These are phyloP conservation scores for Epinephelus malabaricus DNA, from an alignment of 2,797 vertebrate species.

Conservation along the genomic window DNA sequence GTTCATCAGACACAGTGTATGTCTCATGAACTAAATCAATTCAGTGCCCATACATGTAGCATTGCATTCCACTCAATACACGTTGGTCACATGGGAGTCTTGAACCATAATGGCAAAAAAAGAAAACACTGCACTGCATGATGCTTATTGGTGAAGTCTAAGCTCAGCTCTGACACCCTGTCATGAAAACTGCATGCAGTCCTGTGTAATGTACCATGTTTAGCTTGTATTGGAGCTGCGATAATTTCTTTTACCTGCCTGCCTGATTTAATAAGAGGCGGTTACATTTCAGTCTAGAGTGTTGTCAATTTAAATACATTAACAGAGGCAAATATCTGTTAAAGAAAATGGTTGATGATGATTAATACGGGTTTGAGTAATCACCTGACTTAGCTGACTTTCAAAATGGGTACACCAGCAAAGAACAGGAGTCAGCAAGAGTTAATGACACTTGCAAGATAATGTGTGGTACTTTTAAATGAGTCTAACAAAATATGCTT, in stretches of 20 bases:
- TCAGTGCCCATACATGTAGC: background rate
- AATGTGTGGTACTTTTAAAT: background rate
- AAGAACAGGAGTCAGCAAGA: constrained; percentile 3
- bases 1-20: constrained; percentile 29
- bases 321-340: background rate
- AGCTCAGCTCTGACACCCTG: constrained; percentile 19
- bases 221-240: background rate
- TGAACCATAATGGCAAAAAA: background rate
- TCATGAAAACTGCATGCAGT: constrained; percentile 34
- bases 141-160: constrained; percentile 23
- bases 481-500: background rate
- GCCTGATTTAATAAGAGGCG: background rate
- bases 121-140: constrained; percentile 30
- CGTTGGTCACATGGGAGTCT: constrained; percentile 17
- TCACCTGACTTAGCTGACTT: background rate
- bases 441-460: constrained; percentile 13
- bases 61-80: background rate
- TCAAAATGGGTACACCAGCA: background rate
- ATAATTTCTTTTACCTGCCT: constrained; percentile 6
- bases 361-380: background rate
- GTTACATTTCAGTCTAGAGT: constrained; percentile 2
- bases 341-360: too few relatives aligned
- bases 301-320: background rate
- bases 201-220: constrained; percentile 20
- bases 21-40: constrained; percentile 23